Conservation (phyloP, 30 jellyfish, hydroid and myxozoan species). For the Hydra vulgaris region DNA sequence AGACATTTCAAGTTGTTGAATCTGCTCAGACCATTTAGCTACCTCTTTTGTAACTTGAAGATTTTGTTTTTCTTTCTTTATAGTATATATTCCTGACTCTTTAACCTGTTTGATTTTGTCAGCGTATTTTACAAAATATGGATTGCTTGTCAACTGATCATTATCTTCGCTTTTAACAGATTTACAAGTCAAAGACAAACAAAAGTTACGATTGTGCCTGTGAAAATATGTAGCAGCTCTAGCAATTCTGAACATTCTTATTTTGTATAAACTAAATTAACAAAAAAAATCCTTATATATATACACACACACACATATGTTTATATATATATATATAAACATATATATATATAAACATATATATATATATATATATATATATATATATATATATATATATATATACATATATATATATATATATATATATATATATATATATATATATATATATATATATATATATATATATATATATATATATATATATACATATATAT, state of each 20-base stretch:
- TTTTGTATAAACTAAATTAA: no score
- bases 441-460: no score
- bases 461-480: no score
- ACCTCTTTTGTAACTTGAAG: conserved; percentile 33
- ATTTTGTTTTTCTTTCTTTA: conserved; percentile 20
- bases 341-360: no score
- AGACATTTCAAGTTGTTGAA: conserved; percentile 31
- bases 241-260: background rate
- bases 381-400: no score
- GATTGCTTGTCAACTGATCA: conserved; percentile 38
- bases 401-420: no score
- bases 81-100: conserved; percentile 12
- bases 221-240: background rate
- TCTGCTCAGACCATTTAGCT: conserved; percentile 29
- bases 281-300: no score
- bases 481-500: no score
- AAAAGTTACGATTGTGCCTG: background rate
- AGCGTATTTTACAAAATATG: conserved; percentile 57
- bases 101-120: conserved; percentile 44
- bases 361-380: no score
- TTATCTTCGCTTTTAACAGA: background rate
- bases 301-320: no score
- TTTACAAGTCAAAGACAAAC: background rate
- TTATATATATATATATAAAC: no score
- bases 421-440: no score